Evolutionary conservation across 2,113 vertebrate species (phyloP), one percentile per base, ranked within the genome.

Genomic region (Sturnira hondurensis): DNA sequence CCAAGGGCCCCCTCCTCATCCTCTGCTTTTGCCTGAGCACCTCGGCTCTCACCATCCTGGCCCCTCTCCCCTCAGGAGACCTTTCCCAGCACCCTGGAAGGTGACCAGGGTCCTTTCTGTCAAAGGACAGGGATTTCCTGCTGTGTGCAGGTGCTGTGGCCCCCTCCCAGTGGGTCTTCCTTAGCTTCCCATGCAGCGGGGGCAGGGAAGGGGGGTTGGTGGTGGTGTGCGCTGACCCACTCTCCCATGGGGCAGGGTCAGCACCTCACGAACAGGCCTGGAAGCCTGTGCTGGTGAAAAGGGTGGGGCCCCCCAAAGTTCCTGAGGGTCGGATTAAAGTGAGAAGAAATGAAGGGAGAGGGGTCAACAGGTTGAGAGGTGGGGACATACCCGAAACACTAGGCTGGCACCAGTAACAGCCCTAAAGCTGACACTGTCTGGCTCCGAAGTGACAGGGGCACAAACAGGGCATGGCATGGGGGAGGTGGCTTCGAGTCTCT

Each of bases 21-120:
- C 67, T 92, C 63, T 77, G 22, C 28, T 89, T 90, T 56, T 61
- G n/a, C 54, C 74, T 67, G 16, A 90, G n/a, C 77, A 52, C 20
- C 41, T 47, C 6, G 7, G 58, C 3, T 4, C 4, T 73, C 73
- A 78, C 43, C 47, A 47, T 38, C 20, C 38, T 63, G n/a, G 7
- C 13, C 11, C 12, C 80, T 74, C 65, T 56, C n/a, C 56, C 50
- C 74, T 22, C 31, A 33, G 38, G 58, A 70, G 11, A 24, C 31
- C 9, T 1, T 8, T 19, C 33, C 19, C 22, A 38, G 82, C 0
- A 14, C 50, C 31, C 22, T 31, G 24, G 41, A 56, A 70, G 19
- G 78, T 13, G n/a, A 24, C 28, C 68, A 24, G 20, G n/a, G 38
- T 24, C 47, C 31, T 5, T 65, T 36, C 63, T 14, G 31, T 43